Percentiles rank a stretch among this genome's conserved stretches.
Evolutionary conservation across 2,113 vertebrate genomes (phyloP).

Genomic region (Mirza zaza): DNA sequence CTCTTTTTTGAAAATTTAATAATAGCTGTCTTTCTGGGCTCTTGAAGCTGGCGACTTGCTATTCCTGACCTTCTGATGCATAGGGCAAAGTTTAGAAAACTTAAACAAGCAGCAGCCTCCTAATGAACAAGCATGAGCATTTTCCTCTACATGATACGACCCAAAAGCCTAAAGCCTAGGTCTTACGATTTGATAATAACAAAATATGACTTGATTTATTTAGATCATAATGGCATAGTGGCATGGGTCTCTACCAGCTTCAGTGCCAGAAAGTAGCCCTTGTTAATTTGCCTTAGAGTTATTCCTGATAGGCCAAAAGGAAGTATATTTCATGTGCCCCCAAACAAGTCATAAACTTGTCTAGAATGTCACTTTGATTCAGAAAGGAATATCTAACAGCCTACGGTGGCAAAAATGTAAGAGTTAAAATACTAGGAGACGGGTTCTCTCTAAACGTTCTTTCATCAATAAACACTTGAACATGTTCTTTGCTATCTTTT

Average conservation of each 20-base stretch:
- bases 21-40: not conserved
- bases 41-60: not conserved
- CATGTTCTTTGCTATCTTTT: not conserved
- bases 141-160: not conserved
- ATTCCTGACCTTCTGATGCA: not conserved
- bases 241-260: not conserved
- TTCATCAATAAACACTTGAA: not conserved
- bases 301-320: not conserved
- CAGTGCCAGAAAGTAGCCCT: not conserved
- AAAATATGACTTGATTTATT: not conserved
- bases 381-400: not conserved
- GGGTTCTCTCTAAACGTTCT: not conserved
- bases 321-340: not conserved
- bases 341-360: not conserved
- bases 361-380: not conserved
- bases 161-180: not conserved
- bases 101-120: not conserved
- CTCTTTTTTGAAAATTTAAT: not conserved
- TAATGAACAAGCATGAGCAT: not conserved
- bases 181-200: not conserved
- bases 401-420: not conserved
- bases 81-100: not conserved
- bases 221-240: not conserved
- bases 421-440: not conserved
- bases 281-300: not conserved